Evolutionary conservation across 2,113 vertebrate species (phyloP).

Genomic region (Toxotes chatareus): DNA sequence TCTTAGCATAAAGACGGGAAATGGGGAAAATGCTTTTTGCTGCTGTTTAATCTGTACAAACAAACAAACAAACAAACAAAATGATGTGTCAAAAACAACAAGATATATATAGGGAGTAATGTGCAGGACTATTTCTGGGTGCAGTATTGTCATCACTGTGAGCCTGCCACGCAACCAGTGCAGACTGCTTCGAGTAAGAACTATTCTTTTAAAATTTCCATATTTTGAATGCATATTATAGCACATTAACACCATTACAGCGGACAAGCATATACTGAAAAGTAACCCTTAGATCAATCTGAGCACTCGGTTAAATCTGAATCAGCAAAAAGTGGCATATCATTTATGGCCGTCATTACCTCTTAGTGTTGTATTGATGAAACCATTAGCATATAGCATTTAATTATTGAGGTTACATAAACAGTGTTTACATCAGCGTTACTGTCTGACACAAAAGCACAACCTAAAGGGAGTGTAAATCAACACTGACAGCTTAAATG

Average conservation of each 20-base stretch:
- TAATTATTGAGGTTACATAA: neutral
- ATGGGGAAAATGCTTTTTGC: neutral
- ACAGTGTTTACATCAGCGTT: conserved; percentile 16
- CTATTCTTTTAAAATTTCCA: too few relatives aligned
- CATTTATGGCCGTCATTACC: neutral
- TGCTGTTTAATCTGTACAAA: neutral
- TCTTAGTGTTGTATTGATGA: conserved; percentile 11
- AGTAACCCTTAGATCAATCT: neutral
- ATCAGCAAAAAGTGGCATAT: neutral
- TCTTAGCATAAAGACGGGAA: neutral
- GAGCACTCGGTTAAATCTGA: neutral
- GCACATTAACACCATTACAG: too few relatives aligned
- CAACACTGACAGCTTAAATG: neutral
- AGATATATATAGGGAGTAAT: too few relatives aligned
- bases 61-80: neutral
- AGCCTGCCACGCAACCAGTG: too few relatives aligned
- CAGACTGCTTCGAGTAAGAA: neutral
- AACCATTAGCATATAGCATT: neutral
- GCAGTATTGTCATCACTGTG: too few relatives aligned
- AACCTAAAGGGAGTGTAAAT: neutral
- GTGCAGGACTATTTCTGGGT: too few relatives aligned
- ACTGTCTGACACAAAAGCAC: neutral
- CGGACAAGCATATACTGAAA: neutral
- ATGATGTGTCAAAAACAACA: too few relatives aligned
- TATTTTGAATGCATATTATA: too few relatives aligned